These are phyloP conservation scores for Planococcus citri DNA, from an alignment of 1,140 invertebrate species.

Conservation along the genomic window DNA sequence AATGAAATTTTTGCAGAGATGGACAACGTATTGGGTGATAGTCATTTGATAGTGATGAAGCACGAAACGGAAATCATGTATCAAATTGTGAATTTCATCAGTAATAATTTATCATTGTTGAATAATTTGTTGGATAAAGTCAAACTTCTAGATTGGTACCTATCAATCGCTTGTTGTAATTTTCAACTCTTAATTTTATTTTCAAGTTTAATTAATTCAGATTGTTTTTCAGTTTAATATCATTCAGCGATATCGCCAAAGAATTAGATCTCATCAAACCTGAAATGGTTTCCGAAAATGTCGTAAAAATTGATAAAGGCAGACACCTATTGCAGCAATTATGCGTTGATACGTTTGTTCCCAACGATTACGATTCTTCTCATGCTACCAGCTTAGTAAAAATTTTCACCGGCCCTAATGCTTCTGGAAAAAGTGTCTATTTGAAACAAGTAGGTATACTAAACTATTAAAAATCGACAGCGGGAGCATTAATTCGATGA, in stretches of 20 bases:
- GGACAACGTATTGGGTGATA: constrained; percentile 59
- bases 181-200: background rate
- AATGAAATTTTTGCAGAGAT: constrained; percentile 44
- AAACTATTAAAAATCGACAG: background rate
- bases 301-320: constrained; percentile 55
- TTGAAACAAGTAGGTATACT: constrained; percentile 36
- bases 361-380: constrained; percentile 54
- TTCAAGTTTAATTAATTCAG: background rate
- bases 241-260: constrained; percentile 52
- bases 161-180: background rate
- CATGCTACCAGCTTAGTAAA: constrained; percentile 45
- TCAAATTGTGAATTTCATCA: constrained; percentile 47
- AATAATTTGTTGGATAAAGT: constrained; percentile 47
- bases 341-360: constrained; percentile 49
- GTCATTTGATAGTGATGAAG: constrained; percentile 57
- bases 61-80: constrained; percentile 59
- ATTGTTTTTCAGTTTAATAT: constrained; percentile 46
- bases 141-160: constrained; percentile 61
- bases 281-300: constrained; percentile 37
- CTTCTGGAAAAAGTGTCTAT: constrained; percentile 84
- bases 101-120: constrained; percentile 46
- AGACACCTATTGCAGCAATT: constrained; percentile 67
- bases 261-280: constrained; percentile 61
- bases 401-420: constrained; percentile 76
- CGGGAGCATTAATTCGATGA: constrained; percentile 12